phyloP scores from a whole-genome alignment of 2,113 vertebrate species.

The Anguilla japonica region DNA sequence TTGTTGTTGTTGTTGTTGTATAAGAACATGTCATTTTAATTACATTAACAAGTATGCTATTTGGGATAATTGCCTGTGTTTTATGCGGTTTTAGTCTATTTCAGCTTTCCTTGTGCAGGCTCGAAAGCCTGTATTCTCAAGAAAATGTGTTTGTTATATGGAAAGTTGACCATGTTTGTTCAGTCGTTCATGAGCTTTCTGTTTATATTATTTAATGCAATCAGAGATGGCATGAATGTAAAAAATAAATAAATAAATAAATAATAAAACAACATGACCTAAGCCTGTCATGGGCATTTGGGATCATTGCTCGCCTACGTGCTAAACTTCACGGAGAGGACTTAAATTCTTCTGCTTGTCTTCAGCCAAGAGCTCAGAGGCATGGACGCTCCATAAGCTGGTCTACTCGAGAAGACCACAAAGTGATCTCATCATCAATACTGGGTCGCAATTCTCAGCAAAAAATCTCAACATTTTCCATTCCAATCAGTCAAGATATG shows the following conservation, averaged over 20 bases:
- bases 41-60: not conserved
- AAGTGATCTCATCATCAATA: not conserved
- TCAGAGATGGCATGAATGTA: not conserved
- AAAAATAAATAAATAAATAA: not conserved
- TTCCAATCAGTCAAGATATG: too few relatives aligned
- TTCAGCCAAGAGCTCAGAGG: not conserved
- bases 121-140: not conserved
- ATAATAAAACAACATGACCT: too few relatives aligned
- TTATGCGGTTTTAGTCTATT: not conserved
- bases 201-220: not conserved
- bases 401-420: not conserved
- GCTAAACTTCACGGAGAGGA: slow-evolving; percentile 42
- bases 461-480: too few relatives aligned
- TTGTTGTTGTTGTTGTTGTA: too few relatives aligned
- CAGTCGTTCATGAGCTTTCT: not conserved
- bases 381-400: not conserved
- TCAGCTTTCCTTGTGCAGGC: not conserved
- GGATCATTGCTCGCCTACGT: slow-evolving; percentile 20
- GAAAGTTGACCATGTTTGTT: not conserved
- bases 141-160: not conserved
- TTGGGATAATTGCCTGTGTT: not conserved
- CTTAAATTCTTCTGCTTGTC: slow-evolving; percentile 50
- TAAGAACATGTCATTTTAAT: too few relatives aligned
- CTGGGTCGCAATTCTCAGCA: too few relatives aligned
- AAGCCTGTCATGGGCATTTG: not conserved